Evolutionary conservation across 2,113 vertebrate species (phyloP).

Genomic region (Dipodomys ordii): DNA sequence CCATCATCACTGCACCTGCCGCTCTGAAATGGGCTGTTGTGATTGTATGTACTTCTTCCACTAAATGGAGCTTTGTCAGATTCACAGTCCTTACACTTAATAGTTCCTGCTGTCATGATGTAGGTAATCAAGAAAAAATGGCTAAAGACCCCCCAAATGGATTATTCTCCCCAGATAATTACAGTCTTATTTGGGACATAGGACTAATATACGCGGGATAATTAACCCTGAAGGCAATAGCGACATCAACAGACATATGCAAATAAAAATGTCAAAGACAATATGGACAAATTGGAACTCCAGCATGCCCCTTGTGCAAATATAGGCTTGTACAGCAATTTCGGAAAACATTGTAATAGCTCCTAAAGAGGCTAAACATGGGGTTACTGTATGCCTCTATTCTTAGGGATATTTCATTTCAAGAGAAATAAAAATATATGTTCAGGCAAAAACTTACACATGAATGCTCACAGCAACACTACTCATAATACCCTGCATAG

Average conservation of each 20-base stretch:
- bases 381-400: neutral
- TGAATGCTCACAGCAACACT: neutral
- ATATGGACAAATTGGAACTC: neutral
- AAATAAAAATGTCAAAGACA: slow-evolving; percentile 12
- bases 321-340: neutral
- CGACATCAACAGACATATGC: neutral
- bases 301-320: neutral
- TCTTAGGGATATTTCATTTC: neutral
- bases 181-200: neutral
- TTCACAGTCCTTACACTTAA: neutral
- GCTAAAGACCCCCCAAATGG: neutral
- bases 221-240: slow-evolving; percentile 37
- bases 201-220: neutral
- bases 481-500: neutral
- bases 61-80: neutral
- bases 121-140: slow-evolving; percentile 32
- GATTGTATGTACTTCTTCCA: neutral
- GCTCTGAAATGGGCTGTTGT: slow-evolving; percentile 6
- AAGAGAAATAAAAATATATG: slow-evolving; percentile 17
- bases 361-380: neutral
- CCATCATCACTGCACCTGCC: slow-evolving; percentile 36
- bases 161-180: neutral
- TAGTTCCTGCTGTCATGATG: slow-evolving; percentile 6
- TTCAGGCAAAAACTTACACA: neutral
- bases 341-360: neutral